A percentile compares a stretch with the other conserved stretches of the same genome.
Evolutionary conservation across 2,888 invertebrate genomes (phyloP).

Genomic region (Bedellia somnulentella): DNA sequence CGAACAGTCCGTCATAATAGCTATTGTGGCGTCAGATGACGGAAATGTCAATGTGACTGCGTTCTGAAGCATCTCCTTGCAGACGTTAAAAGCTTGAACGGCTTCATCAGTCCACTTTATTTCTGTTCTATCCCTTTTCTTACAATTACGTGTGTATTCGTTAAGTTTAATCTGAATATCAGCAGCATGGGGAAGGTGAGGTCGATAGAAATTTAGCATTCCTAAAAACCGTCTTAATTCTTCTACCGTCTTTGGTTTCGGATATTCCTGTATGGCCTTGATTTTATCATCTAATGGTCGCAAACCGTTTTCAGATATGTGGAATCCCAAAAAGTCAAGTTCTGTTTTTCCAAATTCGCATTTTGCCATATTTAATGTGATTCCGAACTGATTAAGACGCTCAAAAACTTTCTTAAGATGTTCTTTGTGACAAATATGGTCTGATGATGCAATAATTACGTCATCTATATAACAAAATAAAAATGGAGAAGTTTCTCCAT

Average conservation of each 20-base stretch:
- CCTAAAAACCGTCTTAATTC: slow-evolving; percentile 6
- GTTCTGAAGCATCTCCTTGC: slow-evolving; percentile 2
- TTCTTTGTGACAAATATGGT: slow-evolving; percentile 6
- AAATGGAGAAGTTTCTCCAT: neutral
- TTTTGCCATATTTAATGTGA: slow-evolving; percentile 3
- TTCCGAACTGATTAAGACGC: slow-evolving; percentile 6
- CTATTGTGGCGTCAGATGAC: neutral
- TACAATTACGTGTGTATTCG: slow-evolving; percentile 5
- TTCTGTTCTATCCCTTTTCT: slow-evolving; percentile 5
- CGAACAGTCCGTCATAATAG: neutral
- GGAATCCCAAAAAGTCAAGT: slow-evolving; percentile 3
- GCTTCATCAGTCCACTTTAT: slow-evolving; percentile 5
- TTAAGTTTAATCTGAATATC: slow-evolving; percentile 2
- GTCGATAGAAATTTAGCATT: slow-evolving; percentile 7
- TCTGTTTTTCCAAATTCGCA: neutral
- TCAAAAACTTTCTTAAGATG: slow-evolving; percentile 7
- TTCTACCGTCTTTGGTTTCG: slow-evolving; percentile 3
- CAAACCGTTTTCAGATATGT: neutral
- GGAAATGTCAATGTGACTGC: slow-evolving; percentile 1
- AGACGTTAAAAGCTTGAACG: slow-evolving; percentile 4
- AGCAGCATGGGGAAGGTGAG: slow-evolving; percentile 4
- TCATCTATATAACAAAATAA: slow-evolving; percentile 16
- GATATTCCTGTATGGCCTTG: slow-evolving; percentile 4
- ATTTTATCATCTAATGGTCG: slow-evolving; percentile 3
- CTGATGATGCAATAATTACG: slow-evolving; percentile 13